Base-by-base conservation (phyloP, 2,797 vertebrate species). In the Smutsia gigantea region DNA sequence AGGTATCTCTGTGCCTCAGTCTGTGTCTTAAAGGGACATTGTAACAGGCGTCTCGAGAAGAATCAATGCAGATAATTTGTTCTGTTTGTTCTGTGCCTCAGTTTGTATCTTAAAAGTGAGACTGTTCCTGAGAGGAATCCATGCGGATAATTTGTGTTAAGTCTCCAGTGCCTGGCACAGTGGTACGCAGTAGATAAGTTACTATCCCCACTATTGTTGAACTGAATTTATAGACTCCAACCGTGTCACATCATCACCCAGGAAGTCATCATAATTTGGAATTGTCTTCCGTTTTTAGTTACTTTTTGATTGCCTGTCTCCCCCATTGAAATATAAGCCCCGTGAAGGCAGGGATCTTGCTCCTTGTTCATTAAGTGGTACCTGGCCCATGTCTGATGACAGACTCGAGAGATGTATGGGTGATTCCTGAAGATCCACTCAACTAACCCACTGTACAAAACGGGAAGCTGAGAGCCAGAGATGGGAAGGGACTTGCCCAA, bases 361-460 rank as follows among this genome's bases (percentile, higher is more conserved):
- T 77, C 49, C 39, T n/a, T 31, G 79, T 61, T 93, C 27, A 17
- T 25, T 69, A 86, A 75, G 63, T 31, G 77, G 55, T 4, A 1
- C 66, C 79, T 84, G 11, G 14, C 51, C 69, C 55, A 2, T 0
- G 63, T 14, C 1, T 10, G 57, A 91, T 23, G 90, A 10, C n/a
- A 98, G 63, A 51, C 90, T 66, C 37, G 11, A 39, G 79, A 94
- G 82, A 15, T 2, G 25, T 4, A 1, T 1, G 13, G 79, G n/a
- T 71, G 21, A 37, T 68, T 69, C 78, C 68, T 49, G 71, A 49
- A 66, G 59, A 34, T 79, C 95, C 59, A 31, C 61, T 98, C 97
- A 98, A 31, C 55, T 0, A 27, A n/a, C 49, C 51, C 86, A 49
- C 2, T 63, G 34, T 31, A 66, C 18, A 87, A 79, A 66, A 55